These are phyloP conservation scores for Lathronympha strigana DNA, from an alignment of 2,888 invertebrate species.

Conservation along the genomic window DNA sequence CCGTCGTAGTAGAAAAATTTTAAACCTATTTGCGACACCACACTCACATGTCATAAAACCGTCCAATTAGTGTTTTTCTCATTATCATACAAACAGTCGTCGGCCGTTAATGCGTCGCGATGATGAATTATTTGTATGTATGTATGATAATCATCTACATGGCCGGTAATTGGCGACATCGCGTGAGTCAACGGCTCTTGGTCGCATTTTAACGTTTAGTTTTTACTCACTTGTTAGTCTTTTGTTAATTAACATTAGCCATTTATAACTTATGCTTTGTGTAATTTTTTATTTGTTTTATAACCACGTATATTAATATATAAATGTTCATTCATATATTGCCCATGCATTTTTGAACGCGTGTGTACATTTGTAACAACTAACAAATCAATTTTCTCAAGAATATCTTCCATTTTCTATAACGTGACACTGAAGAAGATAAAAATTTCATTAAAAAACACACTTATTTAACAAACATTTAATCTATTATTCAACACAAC, in stretches of 20 bases:
- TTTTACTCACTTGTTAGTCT: conserved; percentile 3
- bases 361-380: no score
- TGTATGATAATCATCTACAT: conserved; percentile 34
- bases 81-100: conserved; percentile 37
- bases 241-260: conserved; percentile 6
- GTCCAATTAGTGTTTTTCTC: conserved; percentile 34
- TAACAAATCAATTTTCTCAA: no score
- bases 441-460: no score
- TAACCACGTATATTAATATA: not conserved
- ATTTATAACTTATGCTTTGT: not conserved
- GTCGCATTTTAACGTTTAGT: conserved; percentile 19
- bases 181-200: conserved; percentile 23
- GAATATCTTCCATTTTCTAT: no score
- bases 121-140: conserved; percentile 47
- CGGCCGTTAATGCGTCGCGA: conserved; percentile 42
- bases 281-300: not conserved
- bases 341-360: no score
- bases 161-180: conserved; percentile 29
- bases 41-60: conserved; percentile 22
- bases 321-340: not conserved
- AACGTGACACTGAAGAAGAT: no score
- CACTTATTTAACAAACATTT: not conserved
- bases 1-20: no score
- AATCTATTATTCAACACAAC: not conserved
- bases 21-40: no score